These are phyloP conservation scores for Pristionchus arcanus DNA, from an alignment of 2,888 invertebrate genomes.

Conservation along the genomic window DNA sequence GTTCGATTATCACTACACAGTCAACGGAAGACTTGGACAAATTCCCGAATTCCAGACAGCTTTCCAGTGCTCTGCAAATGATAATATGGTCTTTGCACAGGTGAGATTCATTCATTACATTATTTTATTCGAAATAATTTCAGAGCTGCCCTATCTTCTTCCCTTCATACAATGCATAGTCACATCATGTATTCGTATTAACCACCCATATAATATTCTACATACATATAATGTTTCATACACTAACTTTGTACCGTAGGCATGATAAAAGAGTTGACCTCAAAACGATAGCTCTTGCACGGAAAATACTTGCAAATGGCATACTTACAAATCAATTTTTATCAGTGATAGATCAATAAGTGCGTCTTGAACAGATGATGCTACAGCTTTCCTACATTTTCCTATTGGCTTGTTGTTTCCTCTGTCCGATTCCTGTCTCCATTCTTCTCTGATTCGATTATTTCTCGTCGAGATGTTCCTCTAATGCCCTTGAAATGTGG, in stretches of 20 bases:
- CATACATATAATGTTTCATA: too few species aligned
- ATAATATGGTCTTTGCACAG: not conserved
- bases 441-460: not conserved
- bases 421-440: not conserved
- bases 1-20: not conserved
- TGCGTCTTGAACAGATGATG: too few species aligned
- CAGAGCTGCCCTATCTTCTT: constrained; percentile 26
- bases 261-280: too few species aligned
- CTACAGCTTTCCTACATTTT: too few species aligned
- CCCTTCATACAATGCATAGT: not conserved
- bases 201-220: too few species aligned
- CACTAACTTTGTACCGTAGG: too few species aligned
- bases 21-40: not conserved
- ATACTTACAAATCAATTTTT: too few species aligned
- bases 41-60: not conserved
- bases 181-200: too few species aligned
- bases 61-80: constrained; percentile 9
- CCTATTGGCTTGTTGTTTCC: too few species aligned
- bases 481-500: not conserved
- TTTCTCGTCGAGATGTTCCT: not conserved
- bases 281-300: too few species aligned
- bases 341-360: too few species aligned
- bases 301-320: too few species aligned
- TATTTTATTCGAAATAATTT: not conserved
- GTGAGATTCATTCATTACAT: not conserved